Percentiles rank a stretch among this genome's conserved stretches.
phyloP scores from a whole-genome alignment of 2,113 vertebrate species.

The Grantiella picta region DNA sequence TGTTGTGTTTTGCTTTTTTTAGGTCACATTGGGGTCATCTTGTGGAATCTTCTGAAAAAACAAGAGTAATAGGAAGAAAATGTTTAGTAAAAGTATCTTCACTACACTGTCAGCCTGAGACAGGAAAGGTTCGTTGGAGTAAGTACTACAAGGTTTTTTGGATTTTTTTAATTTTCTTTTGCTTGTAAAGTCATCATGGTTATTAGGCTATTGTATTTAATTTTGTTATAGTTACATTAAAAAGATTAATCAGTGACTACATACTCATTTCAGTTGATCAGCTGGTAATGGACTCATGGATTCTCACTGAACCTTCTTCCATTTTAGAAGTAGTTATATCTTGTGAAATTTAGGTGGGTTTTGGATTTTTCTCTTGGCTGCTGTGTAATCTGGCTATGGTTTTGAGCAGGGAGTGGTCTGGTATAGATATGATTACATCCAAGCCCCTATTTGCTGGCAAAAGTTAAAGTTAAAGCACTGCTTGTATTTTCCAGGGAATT shows the following conservation, averaged over 20 bases:
- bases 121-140: background rate
- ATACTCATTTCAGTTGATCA: background rate
- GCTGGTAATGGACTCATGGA: background rate
- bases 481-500: background rate
- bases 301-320: background rate
- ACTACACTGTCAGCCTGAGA: background rate
- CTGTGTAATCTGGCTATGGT: background rate
- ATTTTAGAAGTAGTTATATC: background rate
- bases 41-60: background rate
- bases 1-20: background rate
- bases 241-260: background rate
- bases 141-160: background rate
- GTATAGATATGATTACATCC: background rate
- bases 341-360: background rate
- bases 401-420: background rate
- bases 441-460: background rate
- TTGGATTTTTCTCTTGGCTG: background rate
- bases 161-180: background rate
- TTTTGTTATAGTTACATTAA: background rate
- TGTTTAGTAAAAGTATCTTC: background rate
- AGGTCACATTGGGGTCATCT: background rate
- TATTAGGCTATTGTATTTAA: background rate
- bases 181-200: background rate
- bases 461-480: background rate
- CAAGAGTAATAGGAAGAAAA: background rate